phyloP scores from a whole-genome alignment of 2,888 invertebrate genomes.

The Ptilodon capucinus region DNA sequence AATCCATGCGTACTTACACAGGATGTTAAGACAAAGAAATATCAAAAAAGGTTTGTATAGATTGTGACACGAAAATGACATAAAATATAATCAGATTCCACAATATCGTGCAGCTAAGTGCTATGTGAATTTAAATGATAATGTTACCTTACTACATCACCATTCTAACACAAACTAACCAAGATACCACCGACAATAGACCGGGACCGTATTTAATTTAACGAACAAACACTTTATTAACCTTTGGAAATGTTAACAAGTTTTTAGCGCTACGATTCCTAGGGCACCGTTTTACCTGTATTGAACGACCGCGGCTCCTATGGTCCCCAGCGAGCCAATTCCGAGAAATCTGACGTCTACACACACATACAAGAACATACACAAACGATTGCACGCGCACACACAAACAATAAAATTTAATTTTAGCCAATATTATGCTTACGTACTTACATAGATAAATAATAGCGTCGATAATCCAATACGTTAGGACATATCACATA shows the following conservation, averaged over 20 bases:
- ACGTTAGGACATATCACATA: conserved; percentile 20
- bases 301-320: conserved; percentile 22
- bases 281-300: conserved; percentile 20
- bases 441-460: conserved; percentile 25
- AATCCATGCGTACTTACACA: too few relatives aligned
- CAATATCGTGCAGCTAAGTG: too few relatives aligned
- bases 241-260: conserved; percentile 6
- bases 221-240: conserved; percentile 5
- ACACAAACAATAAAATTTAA: conserved; percentile 52
- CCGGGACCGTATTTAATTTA: not conserved
- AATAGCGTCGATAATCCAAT: conserved; percentile 13
- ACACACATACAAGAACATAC: conserved; percentile 38
- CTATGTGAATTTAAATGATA: not conserved
- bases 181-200: not conserved
- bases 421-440: conserved; percentile 49
- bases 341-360: conserved; percentile 70
- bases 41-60: too few relatives aligned
- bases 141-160: conserved; percentile 16
- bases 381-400: conserved; percentile 37
- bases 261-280: not conserved
- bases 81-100: too few relatives aligned
- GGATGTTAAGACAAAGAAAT: too few relatives aligned
- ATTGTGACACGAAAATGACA: too few relatives aligned
- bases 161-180: not conserved
- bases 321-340: conserved; percentile 53